Base-by-base conservation (phyloP, 2,888 invertebrate genomes). In the Chrysolina oricalcia region DNA sequence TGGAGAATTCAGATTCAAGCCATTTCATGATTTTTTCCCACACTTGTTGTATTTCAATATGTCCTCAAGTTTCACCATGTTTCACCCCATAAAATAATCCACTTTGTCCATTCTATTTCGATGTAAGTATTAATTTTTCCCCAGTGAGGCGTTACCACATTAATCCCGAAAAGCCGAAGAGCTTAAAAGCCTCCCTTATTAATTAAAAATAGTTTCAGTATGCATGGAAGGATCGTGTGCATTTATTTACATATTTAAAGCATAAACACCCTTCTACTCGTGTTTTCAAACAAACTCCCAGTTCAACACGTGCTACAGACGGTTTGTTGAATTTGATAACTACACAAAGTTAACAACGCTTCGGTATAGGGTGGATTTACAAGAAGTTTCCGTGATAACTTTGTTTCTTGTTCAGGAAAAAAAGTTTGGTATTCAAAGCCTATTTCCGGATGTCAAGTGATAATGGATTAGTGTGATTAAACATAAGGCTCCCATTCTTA, bases 211-310 rank as follows among this genome's bases (percentile, higher is more conserved):
- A 74, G 70, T 70, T 74, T 56, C 70, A 66, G 65, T 46, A 56
- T 70, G 64, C 64, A 62, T 56, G 59, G 56, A 74, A 70, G 73
- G 73, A 65, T 65, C 64, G 70, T 70, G 63, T 74, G 73, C 50
- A 70, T 65, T 70, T 65, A 74, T 74, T 74, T 70, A 41, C 73
- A 74, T 74, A 74, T 74, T 74, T 59, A 69, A 74, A 74, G 66
- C 69, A 65, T 65, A 64, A 70, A 70, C 69, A 50, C 73, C 70
- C 56, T 65, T 35, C 59, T 70, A 74, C 70, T 56, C 70, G 40
- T 56, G 70, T 74, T 74, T 73, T 65, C 40, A 56, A 66, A 59
- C 59, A 59, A 59, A 59, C 35, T 59, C 27, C n/a, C 23, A 59
- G 59, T 59, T 27, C n/a, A 35, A 35, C 59, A 59, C 59, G 35